These are phyloP conservation scores for Probaryconus sp. DNA, from an alignment of 1,140 invertebrate species.

Conservation along the genomic window DNA sequence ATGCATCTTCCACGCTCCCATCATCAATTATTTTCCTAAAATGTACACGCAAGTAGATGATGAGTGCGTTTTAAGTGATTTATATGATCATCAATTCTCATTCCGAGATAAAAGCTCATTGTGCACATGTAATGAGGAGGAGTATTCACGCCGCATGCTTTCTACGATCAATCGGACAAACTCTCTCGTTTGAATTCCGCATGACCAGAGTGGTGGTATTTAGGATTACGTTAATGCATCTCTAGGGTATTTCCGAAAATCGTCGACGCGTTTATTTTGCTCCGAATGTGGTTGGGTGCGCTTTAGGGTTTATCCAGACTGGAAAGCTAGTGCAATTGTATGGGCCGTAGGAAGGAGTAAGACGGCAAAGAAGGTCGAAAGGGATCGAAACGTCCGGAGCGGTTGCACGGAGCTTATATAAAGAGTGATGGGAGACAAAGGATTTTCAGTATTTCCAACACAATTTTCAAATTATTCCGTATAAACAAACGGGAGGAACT, in stretches of 20 bases:
- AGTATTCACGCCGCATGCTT: slow-evolving; percentile 45
- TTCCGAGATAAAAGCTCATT: slow-evolving; percentile 55
- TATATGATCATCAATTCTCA: slow-evolving; percentile 54
- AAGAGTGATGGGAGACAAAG: slow-evolving; percentile 57
- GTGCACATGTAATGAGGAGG: slow-evolving; percentile 56
- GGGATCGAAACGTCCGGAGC: slow-evolving; percentile 51
- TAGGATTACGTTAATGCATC: slow-evolving; percentile 68
- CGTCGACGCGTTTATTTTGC: slow-evolving; percentile 68
- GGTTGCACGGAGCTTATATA: slow-evolving; percentile 60
- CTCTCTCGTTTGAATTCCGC: slow-evolving; percentile 63
- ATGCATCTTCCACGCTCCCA: slow-evolving; percentile 12
- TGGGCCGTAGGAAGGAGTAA: slow-evolving; percentile 46
- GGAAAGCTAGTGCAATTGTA: slow-evolving; percentile 48
- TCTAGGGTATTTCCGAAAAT: slow-evolving; percentile 63
- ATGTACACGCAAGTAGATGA: slow-evolving; percentile 37
- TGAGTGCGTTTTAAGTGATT: slow-evolving; percentile 32
- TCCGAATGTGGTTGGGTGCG: slow-evolving; percentile 58
- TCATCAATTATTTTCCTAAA: slow-evolving; percentile 42
- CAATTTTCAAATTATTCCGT: slow-evolving; percentile 36
- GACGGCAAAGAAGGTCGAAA: slow-evolving; percentile 33
- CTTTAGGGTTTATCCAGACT: slow-evolving; percentile 61
- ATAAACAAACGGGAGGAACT: slow-evolving; percentile 11
- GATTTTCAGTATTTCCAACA: slow-evolving; percentile 33
- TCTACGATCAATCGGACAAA: slow-evolving; percentile 62
- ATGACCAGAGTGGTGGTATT: slow-evolving; percentile 64